Evolutionary conservation across 2,113 vertebrate genomes (phyloP).

Genomic region (Edolisoma coerulescens): DNA sequence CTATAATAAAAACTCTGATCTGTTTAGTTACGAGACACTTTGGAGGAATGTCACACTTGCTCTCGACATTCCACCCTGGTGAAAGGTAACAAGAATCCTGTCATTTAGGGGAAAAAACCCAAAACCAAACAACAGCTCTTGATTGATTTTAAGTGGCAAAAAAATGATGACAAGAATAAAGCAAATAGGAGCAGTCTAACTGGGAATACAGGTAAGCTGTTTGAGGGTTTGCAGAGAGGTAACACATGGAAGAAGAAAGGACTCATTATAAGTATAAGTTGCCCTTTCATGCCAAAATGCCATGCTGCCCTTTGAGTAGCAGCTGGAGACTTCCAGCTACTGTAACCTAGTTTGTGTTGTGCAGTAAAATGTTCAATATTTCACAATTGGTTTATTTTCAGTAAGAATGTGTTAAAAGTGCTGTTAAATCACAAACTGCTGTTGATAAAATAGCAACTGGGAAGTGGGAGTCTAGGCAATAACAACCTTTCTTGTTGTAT

Average conservation of each 20-base stretch:
- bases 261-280: background rate
- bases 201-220: background rate
- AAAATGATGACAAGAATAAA: background rate
- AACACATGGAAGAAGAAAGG: background rate
- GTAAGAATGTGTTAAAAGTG: background rate
- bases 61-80: background rate
- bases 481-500: background rate
- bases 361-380: slow-evolving; percentile 18
- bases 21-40: background rate
- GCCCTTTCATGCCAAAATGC: slow-evolving; percentile 35
- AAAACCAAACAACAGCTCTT: background rate
- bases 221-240: background rate
- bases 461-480: background rate
- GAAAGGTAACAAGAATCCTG: background rate
- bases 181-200: background rate
- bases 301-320: slow-evolving; percentile 24
- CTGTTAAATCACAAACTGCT: background rate
- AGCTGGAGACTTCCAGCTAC: background rate
- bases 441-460: background rate
- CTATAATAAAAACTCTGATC: background rate
- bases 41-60: background rate
- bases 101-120: background rate
- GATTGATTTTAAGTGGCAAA: background rate
- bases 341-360: background rate
- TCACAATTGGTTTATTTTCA: background rate